Evolutionary conservation across 2,797 vertebrate genomes (phyloP).

Genomic region (Bufotes viridis): DNA sequence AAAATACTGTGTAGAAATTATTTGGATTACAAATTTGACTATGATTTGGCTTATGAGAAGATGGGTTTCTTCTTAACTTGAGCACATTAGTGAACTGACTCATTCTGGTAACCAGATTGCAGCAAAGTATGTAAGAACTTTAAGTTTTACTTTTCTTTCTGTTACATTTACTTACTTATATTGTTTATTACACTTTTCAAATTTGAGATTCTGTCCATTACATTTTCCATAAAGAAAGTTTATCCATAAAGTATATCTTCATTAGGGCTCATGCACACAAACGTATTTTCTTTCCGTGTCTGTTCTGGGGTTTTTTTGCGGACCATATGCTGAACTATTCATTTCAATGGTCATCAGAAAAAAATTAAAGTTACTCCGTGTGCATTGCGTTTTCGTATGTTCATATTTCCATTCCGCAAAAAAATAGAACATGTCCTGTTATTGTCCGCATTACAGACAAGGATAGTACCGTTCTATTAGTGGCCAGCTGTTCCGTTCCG

Average conservation of each 20-base stretch:
- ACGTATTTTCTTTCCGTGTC: too few relatives aligned
- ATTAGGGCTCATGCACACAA: too few relatives aligned
- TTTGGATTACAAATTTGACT: constrained; percentile 50
- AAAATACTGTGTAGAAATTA: constrained; percentile 44
- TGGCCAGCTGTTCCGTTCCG: too few relatives aligned
- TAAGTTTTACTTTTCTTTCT: background rate
- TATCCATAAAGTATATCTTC: background rate
- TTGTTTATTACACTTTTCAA: background rate
- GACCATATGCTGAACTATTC: too few relatives aligned
- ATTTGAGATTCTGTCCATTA: background rate
- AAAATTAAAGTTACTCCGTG: too few relatives aligned
- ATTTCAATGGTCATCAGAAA: too few relatives aligned
- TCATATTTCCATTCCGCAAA: too few relatives aligned
- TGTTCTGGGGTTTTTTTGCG: too few relatives aligned
- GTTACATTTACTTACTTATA: background rate
- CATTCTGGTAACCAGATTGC: constrained; percentile 33
- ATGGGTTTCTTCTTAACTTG: constrained; percentile 16
- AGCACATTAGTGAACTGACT: constrained; percentile 36
- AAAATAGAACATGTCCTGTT: too few relatives aligned
- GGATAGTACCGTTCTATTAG: too few relatives aligned
- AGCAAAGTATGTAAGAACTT: background rate
- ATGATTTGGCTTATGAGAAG: constrained; percentile 46
- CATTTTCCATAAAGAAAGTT: background rate
- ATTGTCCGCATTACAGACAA: too few relatives aligned
- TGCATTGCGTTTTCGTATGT: too few relatives aligned